Percentiles rank a stretch among this genome's conserved stretches.
These are phyloP conservation scores for Amiota mariae DNA, from an alignment of 2,888 invertebrate genomes.

Conservation along the genomic window DNA sequence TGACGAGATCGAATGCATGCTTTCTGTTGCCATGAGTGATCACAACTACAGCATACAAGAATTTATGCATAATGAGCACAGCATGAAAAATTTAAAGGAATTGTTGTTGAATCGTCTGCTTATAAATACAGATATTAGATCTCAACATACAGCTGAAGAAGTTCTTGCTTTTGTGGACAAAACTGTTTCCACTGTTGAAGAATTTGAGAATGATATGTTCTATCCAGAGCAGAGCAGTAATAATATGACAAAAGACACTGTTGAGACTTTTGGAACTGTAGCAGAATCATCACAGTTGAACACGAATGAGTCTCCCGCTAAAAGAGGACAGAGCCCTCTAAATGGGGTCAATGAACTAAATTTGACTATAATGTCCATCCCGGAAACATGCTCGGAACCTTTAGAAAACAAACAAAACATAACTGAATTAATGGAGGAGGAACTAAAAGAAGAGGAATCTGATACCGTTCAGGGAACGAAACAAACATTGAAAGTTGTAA, in stretches of 20 bases:
- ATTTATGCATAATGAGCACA: constrained; percentile 10
- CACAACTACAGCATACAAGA: constrained; percentile 61
- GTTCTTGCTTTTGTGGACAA: constrained; percentile 50
- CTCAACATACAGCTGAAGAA: constrained; percentile 35
- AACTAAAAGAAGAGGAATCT: neutral
- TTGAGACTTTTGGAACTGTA: too few relatives aligned
- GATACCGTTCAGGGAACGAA: neutral
- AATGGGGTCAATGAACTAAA: neutral
- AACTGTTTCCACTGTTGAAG: constrained; percentile 46
- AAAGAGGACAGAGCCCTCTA: neutral
- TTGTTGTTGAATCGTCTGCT: constrained; percentile 51
- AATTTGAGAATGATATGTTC: constrained; percentile 35
- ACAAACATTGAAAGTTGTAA: neutral
- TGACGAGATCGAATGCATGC: neutral
- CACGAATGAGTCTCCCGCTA: neutral
- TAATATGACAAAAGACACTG: too few relatives aligned
- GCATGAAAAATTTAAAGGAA: constrained; percentile 37
- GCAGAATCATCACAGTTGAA: neutral
- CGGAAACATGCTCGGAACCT: constrained; percentile 56
- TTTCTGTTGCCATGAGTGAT: constrained; percentile 55
- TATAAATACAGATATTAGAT: constrained; percentile 18
- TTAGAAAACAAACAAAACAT: constrained; percentile 45
- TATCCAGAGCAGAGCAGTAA: neutral
- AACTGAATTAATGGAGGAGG: neutral
- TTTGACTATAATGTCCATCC: constrained; percentile 5